Evolutionary conservation across 2,113 vertebrate genomes (phyloP).

Genomic region (Herpetotheres cachinnans): DNA sequence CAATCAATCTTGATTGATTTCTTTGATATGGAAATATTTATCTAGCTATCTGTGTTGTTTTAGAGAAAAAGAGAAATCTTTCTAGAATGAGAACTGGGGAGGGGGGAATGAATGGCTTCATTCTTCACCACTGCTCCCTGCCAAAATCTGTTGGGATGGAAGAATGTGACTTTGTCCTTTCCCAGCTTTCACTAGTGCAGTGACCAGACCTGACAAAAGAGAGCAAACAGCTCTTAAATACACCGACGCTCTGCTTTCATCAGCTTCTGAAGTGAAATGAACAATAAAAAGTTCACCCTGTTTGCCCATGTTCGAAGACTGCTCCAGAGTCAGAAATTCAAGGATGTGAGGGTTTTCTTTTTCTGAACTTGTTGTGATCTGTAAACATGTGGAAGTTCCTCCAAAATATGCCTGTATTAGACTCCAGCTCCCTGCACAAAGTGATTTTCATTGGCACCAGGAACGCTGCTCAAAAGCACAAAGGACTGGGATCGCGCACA

Average conservation of each 20-base stretch:
- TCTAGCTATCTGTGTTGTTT: neutral
- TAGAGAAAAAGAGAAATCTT: neutral
- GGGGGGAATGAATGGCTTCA: conserved; percentile 16
- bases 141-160: conserved; percentile 27
- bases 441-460: neutral
- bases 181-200: neutral
- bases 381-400: neutral
- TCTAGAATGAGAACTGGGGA: neutral
- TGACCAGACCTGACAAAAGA: conserved; percentile 37
- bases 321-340: neutral
- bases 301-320: neutral
- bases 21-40: conserved; percentile 19
- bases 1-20: neutral
- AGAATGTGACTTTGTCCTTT: conserved; percentile 10
- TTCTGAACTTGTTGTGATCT: neutral
- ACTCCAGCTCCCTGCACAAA: neutral
- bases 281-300: neutral
- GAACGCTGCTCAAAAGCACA: neutral
- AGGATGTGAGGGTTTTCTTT: neutral
- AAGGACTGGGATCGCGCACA: neutral
- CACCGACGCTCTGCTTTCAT: neutral
- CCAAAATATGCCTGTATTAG: neutral
- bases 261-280: conserved; percentile 12
- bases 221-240: conserved; percentile 33
- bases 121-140: conserved; percentile 23